A percentile compares a stretch with the other conserved stretches of the same genome.
These are phyloP conservation scores for Buphagus erythrorhynchus DNA, from an alignment of 2,797 vertebrate genomes.

Conservation along the genomic window DNA sequence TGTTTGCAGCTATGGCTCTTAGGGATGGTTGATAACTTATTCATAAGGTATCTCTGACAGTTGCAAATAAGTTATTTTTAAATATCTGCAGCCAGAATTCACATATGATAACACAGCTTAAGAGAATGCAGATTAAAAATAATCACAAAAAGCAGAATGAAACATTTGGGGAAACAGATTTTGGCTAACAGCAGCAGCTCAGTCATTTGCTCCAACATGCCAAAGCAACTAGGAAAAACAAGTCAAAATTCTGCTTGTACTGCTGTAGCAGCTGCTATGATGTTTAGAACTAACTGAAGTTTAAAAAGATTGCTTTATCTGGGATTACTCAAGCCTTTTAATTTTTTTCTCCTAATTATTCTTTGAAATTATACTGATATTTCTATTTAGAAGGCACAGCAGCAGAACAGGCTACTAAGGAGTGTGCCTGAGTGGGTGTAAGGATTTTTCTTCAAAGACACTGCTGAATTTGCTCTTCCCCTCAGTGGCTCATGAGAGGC, in stretches of 20 bases:
- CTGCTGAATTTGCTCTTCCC: background rate
- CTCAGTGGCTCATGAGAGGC: background rate
- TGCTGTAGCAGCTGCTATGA: background rate
- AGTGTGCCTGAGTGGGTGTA: background rate
- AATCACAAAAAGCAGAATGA: conserved; percentile 22
- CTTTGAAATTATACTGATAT: background rate
- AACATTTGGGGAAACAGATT: conserved; percentile 37
- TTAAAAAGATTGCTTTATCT: background rate
- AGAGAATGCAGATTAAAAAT: conserved; percentile 41
- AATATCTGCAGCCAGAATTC: background rate
- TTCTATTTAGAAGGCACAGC: background rate
- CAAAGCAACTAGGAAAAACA: conserved; percentile 16
- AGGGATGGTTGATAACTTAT: conserved; percentile 20
- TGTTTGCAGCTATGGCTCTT: conserved; percentile 1
- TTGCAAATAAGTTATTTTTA: conserved; percentile 4
- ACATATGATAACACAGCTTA: conserved; percentile 3
- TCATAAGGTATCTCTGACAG: conserved; percentile 26
- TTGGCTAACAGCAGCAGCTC: conserved; percentile 26
- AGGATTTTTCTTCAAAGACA: background rate
- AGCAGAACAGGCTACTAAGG: background rate
- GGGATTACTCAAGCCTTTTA: background rate
- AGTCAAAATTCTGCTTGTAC: background rate
- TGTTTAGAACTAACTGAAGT: background rate
- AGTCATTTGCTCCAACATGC: background rate
- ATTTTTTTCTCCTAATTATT: background rate